Evolutionary conservation across 2,113 vertebrate species (phyloP), one percentile per base, ranked within the genome.

Genomic region (Probosciger aterrimus): DNA sequence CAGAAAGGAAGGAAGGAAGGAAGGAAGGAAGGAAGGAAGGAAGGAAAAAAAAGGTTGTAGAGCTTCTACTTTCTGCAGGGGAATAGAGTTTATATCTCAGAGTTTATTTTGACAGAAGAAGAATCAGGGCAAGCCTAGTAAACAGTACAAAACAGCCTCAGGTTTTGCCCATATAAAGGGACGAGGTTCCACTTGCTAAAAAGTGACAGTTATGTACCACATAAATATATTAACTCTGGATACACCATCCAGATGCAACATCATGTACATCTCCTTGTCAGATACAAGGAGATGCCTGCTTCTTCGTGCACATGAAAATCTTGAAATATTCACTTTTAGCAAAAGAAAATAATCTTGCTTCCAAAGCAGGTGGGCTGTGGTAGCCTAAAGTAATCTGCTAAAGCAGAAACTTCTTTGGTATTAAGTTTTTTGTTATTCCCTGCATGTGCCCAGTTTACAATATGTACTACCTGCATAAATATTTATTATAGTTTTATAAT

Each of bases 401-500:
- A 60, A 63, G 89, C 81, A 91, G 83, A 78, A 92, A 95, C 88
- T 68, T 50, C 30, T 64, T 91, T 0, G 0, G 30, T 41, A 74
- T 85, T 82, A 93, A 71, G 33, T 76, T 60, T 91, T 94, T 86
- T 76, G 68, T 74, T 89, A 97, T 96, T 95, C 85, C 35, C 33
- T 41, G 79, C 43, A 68, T 79, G 53, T 27, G 30, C 86, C 88
- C 44, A 86, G 84, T 94, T 95, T 94, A 81, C 73, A 90, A 49
- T 80, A 59, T 75, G 62, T 44, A 79, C 70, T 69, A 93, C 82
- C 33, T 67, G 2, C 59, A 73, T 88, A 95, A 92, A 90, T 96
- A 95, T 96, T 96, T 91, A 94, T 86, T 95, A 79, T 59, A 70
- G 63, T 85, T 96, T 93, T 90, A 91, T 95, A 96, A 92, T 92